Percentiles rank a stretch among this genome's conserved stretches.
Conservation (phyloP, 2,113 vertebrate species). For the Thunnus maccoyii region DNA sequence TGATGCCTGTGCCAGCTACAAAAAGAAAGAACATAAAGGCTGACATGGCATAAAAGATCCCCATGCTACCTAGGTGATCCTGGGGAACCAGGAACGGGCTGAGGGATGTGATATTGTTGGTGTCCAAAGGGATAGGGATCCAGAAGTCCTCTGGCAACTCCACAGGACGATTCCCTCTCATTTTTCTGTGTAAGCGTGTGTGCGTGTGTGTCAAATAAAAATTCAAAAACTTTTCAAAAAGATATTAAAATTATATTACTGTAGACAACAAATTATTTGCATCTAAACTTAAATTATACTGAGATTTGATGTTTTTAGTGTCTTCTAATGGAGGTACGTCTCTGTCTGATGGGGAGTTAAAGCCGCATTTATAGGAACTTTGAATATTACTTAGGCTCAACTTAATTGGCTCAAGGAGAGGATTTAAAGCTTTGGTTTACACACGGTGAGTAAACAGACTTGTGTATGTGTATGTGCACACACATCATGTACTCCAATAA, state of each 20-base stretch:
- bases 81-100: slow-evolving; percentile 87
- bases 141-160: slow-evolving; percentile 85
- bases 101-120: slow-evolving; percentile 79
- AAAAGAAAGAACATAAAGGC: slow-evolving; percentile 83
- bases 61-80: slow-evolving; percentile 82
- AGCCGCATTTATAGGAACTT: slow-evolving; percentile 72
- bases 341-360: not conserved
- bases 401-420: slow-evolving; percentile 61
- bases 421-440: slow-evolving; percentile 65
- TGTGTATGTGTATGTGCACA: not conserved
- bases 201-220: slow-evolving; percentile 8
- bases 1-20: slow-evolving; percentile 75
- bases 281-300: slow-evolving; percentile 1
- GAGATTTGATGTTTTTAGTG: not conserved
- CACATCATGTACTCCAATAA: slow-evolving; percentile 23
- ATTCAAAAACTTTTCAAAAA: not conserved
- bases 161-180: slow-evolving; percentile 64
- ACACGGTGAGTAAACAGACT: slow-evolving; percentile 8
- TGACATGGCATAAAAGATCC: slow-evolving; percentile 80
- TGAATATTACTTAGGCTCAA: slow-evolving; percentile 48
- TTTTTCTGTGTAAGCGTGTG: slow-evolving; percentile 38
- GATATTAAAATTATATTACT: not conserved
- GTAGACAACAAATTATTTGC: fast-evolving
- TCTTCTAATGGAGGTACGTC: not conserved
- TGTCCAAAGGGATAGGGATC: slow-evolving; percentile 82